Evolutionary conservation across 64 coral and sea anemone genomes (phyloP), one percentile per base, ranked within the genome.

Genomic region (Pocillopora damicornis): DNA sequence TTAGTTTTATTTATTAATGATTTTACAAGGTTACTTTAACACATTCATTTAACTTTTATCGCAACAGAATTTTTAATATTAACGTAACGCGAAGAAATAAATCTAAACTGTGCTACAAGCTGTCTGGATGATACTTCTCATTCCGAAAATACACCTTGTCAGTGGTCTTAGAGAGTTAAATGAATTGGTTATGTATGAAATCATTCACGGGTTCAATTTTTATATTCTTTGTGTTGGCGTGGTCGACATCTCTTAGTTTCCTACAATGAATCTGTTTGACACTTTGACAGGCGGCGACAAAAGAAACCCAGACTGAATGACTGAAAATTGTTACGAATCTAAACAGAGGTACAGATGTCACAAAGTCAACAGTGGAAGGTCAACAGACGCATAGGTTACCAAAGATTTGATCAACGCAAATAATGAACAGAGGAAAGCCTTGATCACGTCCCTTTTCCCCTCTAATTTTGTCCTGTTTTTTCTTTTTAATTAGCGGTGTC

Each of bases 261-360:
- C 42, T 51, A 51, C 42, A 71, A 10, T 71, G 22, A 1, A 23
- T 20, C 1, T 71, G 22, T n/a, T n/a, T 30, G 67, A 59, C 60
- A 79, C 51, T 59, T 79, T 79, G 77, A 60, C 56, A 79, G 13
- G 51, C 23, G 10, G 56, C 1, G 9, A 79, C 77, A 79, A 79
- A 23, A 23, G 16, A 60, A 79, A 79, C 17, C 7, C 17, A 1
- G 37, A 58, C 38, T 77, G 75, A 56, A 77, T 58, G 16, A 16
- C 8, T 58, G 11, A 60, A 18, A 79, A 60, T 79, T 79, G 75
- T 77, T 57, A 5, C 59, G 51, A 59, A 79, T 60, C 77, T 25
- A 60, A 79, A 79, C 51, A 79, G 77, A 37, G 34, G 34, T 9
- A 56, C 75, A 77, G 75, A 77, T 77, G 75, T 77, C 56, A n/a